These are phyloP conservation scores for Drosophila ezoana DNA, from an alignment of 2,888 invertebrate species.

Conservation along the genomic window DNA sequence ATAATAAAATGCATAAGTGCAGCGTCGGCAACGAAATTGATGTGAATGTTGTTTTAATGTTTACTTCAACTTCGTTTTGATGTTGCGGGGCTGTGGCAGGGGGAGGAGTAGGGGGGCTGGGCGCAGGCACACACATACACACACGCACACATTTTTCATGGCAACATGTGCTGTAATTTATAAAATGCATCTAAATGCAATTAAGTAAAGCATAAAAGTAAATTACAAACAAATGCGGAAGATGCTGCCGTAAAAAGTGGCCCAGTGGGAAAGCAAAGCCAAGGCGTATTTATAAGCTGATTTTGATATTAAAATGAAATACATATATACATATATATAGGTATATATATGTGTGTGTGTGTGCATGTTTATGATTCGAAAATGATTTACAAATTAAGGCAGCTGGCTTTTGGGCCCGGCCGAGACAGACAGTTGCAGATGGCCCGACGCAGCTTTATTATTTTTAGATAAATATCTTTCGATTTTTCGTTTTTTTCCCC, in stretches of 20 bases:
- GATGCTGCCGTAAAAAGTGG: slow-evolving; percentile 42
- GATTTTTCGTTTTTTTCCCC: slow-evolving; percentile 58
- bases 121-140: too few relatives aligned
- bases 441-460: slow-evolving; percentile 67
- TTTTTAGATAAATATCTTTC: slow-evolving; percentile 82
- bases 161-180: slow-evolving; percentile 73
- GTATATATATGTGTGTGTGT: slow-evolving; percentile 16
- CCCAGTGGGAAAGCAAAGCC: slow-evolving; percentile 10
- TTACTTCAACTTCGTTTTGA: slow-evolving; percentile 51
- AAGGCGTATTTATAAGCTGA: slow-evolving; percentile 65
- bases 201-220: slow-evolving; percentile 82
- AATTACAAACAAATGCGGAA: slow-evolving; percentile 81
- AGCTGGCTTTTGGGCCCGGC: slow-evolving; percentile 53
- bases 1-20: slow-evolving; percentile 77
- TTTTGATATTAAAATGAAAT: slow-evolving; percentile 62
- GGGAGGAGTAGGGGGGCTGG: neutral
- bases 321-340: neutral
- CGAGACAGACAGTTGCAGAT: slow-evolving; percentile 48
- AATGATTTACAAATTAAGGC: slow-evolving; percentile 75
- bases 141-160: slow-evolving; percentile 31
- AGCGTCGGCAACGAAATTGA: slow-evolving; percentile 54
- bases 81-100: slow-evolving; percentile 8
- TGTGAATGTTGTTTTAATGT: slow-evolving; percentile 45
- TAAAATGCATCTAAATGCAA: slow-evolving; percentile 82
- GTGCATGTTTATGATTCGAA: slow-evolving; percentile 18